Evolutionary conservation across 2,113 vertebrate species (phyloP).

Genomic region (Anser brachyrhynchus): DNA sequence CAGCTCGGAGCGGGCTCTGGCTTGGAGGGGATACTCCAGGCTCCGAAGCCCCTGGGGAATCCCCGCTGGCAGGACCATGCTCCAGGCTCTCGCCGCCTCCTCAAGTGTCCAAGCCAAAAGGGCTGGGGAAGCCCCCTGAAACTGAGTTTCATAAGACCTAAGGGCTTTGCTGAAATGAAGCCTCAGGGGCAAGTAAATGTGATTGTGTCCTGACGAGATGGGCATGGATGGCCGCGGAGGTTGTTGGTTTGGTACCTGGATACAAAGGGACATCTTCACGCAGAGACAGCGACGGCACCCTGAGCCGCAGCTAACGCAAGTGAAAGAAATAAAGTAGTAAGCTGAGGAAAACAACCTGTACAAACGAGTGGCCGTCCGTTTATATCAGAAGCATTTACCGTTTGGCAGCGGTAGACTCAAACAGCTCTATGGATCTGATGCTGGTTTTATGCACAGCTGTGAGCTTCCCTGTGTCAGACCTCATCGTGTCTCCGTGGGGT

Average conservation of each 20-base stretch:
- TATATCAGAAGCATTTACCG: neutral
- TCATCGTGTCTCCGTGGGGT: neutral
- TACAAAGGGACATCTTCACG: neutral
- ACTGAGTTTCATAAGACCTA: too few species aligned
- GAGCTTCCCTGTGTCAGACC: neutral
- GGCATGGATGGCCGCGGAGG: neutral
- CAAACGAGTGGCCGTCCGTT: neutral
- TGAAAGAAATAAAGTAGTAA: neutral
- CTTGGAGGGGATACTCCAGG: neutral
- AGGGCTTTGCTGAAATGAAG: neutral
- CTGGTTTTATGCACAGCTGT: neutral
- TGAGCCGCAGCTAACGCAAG: neutral
- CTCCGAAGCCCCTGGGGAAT: neutral
- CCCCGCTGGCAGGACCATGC: neutral
- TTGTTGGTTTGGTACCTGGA: neutral
- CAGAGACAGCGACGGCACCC: accelerated
- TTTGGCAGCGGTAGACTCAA: neutral
- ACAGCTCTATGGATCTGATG: neutral
- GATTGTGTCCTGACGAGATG: neutral
- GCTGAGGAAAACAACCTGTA: neutral
- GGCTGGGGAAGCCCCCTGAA: neutral
- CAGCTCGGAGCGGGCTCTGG: neutral
- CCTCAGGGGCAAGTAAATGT: neutral
- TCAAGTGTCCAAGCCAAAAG: neutral
- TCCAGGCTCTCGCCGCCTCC: neutral